Base-by-base conservation (phyloP, 2,797 vertebrate species). In the Psittacula derbiana region DNA sequence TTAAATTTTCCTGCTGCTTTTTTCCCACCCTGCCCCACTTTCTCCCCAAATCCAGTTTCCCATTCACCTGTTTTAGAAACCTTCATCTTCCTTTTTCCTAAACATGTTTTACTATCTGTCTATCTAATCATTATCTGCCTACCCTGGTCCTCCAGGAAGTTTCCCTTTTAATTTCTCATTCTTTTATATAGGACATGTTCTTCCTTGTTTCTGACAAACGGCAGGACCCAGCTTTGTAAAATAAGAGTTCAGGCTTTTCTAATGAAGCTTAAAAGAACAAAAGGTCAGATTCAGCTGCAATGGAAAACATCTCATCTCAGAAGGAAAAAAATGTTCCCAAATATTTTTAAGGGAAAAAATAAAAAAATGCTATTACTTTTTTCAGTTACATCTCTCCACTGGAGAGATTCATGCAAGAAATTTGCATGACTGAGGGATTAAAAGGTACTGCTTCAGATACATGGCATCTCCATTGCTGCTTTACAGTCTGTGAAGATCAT, bases 11-110 rank as follows among this genome's bases (percentile, higher is more conserved):
- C 53, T 71, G 4, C 11, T 33, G 1, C 7, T 90, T 30, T 8
- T 80, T 30, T 5, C 7, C 4, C 2, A 5, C 13, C 5, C 6
- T 0, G 0, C 19, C 2, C n/a, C 38, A 16, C 69, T 10, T 5
- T 11, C 8, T 2, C 5, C 11, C 4, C 8, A 16, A 10, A 4
- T 33, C 10, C 10, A 2, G 8, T 75, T 28, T 69, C 20, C 16
- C 8, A 25, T 38, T 90, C 40, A 58, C 31, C 16, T 65, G 4
- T 21, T 89, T 66, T 71, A 82, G 30, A 80, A 87, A 66, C 4
- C 7, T 82, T 62, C 11, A 28, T 27, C 36, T 62, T 74, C 12
- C 28, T 8, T 62, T 92, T 53, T 44, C 6, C 4, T 74, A 3
- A 24, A 6, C 7, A 50, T 33, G 16, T 75, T 88, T 65, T 88